Base-by-base conservation (phyloP, 2,113 vertebrate species). In the Corvus cornix region DNA sequence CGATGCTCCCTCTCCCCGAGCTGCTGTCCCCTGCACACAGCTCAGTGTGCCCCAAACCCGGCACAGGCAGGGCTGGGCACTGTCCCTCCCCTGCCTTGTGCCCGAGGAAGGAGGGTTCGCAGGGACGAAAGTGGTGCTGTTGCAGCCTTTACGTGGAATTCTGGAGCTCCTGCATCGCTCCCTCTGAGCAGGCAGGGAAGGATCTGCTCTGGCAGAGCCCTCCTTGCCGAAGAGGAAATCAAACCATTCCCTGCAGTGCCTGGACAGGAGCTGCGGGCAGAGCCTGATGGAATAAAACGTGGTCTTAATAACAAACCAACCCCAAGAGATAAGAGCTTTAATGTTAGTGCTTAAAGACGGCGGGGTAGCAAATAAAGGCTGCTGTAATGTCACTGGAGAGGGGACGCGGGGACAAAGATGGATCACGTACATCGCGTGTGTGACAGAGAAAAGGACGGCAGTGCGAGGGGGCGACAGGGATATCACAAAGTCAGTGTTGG, bases 371-470 rank as follows among this genome's bases (percentile, higher is more conserved):
- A 94, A 95, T 93, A 89, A 83, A 96, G 94, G 44, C 96, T 79
- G 95, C 96, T 95, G 84, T 48, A 0, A n/a, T 97, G 93, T 93
- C 96, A 89, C 89, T 66, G 60, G 72, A 79, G 93, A 73, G 88
- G 87, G 82, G 89, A 39, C 89, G 28, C 66, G 74, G 97, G 97
- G 84, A 55, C 90, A 39, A 64, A 58, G 97, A 98, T 94, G 94
- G 97, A 97, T 98, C 64, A 5, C 19, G 24, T 41, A 58, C 95
- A 89, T 70, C 92, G 94, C 83, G 95, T 89, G 95, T 62, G 94
- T 97, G 97, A 97, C 97, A 97, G 94, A 86, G 93, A 93, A 96
- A 96, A 82, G 95, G 97, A 96, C 95, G 94, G 95, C 91, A 91
- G 82, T 89, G 94, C 94, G 95, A 96, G 95, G 96, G 96, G 96